A percentile compares a stretch with the other conserved stretches of the same genome.
Conservation (phyloP, 2,888 invertebrate genomes). For the Aplocera efformata region DNA sequence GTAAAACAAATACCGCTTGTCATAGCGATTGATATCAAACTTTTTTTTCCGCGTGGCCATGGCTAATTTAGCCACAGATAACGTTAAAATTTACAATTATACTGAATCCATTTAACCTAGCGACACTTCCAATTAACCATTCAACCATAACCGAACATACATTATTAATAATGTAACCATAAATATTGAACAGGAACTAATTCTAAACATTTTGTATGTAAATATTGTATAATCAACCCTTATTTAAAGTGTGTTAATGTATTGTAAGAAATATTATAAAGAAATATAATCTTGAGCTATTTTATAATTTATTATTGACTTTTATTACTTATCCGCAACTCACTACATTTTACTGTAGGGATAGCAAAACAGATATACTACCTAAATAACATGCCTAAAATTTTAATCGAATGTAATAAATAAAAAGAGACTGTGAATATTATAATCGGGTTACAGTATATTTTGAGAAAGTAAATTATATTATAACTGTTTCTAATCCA, state of each 20-base stretch:
- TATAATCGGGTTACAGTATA: no score
- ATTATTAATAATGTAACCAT: constrained; percentile 19
- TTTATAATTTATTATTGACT: constrained; percentile 8
- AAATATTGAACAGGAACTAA: constrained; percentile 18
- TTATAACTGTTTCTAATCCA: no score
- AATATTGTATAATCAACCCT: constrained; percentile 14
- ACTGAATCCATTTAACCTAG: no score
- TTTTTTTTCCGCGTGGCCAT: no score
- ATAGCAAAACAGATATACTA: not conserved
- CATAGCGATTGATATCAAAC: no score
- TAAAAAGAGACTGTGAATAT: no score
- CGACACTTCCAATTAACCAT: constrained; percentile 25
- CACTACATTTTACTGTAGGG: constrained; percentile 1
- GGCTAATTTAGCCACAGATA: no score
- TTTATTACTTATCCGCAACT: constrained; percentile 3
- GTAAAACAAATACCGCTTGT: no score
- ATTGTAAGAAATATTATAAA: constrained; percentile 6
- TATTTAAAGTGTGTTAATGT: not conserved
- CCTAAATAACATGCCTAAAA: no score
- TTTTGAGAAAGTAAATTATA: no score
- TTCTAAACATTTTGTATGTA: constrained; percentile 12
- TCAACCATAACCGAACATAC: constrained; percentile 27
- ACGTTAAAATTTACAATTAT: no score
- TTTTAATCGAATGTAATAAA: no score
- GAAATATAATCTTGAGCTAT: not conserved